A percentile compares a stretch with the other conserved stretches of the same genome.
These are phyloP conservation scores for Halictus quadricinctus DNA, from an alignment of 2,888 invertebrate genomes.

Conservation along the genomic window DNA sequence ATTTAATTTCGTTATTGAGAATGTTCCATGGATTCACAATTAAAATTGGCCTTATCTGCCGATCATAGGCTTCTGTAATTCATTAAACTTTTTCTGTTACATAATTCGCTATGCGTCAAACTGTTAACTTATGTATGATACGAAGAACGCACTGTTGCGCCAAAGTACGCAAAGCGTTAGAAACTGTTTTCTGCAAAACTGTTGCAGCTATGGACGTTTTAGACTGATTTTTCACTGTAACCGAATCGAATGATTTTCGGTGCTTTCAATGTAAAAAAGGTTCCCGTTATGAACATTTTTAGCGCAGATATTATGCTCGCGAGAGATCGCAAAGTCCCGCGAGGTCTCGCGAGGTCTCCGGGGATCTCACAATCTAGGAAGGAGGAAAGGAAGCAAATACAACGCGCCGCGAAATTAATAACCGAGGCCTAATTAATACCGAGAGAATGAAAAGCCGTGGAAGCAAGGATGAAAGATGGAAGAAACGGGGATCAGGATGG, in stretches of 20 bases:
- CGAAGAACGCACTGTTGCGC: no score
- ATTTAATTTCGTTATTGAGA: no score
- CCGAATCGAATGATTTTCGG: background rate
- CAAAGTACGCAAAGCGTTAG: background rate
- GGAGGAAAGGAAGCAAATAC: background rate
- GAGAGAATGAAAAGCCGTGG: constrained; percentile 22
- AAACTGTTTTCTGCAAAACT: background rate
- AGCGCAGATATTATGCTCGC: background rate
- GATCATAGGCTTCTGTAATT: background rate
- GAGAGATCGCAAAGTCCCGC: background rate
- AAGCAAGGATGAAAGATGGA: constrained; percentile 2
- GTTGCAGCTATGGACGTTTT: background rate
- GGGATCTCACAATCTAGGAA: background rate
- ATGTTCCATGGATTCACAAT: no score
- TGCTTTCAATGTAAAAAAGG: background rate
- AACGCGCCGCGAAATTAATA: constrained; percentile 24
- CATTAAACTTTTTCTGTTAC: background rate
- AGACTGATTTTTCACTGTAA: background rate
- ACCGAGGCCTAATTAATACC: constrained; percentile 40
- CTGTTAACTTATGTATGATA: no score
- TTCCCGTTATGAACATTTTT: background rate
- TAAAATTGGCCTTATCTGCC: background rate
- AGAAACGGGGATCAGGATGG: background rate
- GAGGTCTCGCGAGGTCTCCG: background rate
- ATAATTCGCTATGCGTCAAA: background rate